Base-by-base conservation (phyloP, 2,888 invertebrate species). In the Microchrysa polita region DNA sequence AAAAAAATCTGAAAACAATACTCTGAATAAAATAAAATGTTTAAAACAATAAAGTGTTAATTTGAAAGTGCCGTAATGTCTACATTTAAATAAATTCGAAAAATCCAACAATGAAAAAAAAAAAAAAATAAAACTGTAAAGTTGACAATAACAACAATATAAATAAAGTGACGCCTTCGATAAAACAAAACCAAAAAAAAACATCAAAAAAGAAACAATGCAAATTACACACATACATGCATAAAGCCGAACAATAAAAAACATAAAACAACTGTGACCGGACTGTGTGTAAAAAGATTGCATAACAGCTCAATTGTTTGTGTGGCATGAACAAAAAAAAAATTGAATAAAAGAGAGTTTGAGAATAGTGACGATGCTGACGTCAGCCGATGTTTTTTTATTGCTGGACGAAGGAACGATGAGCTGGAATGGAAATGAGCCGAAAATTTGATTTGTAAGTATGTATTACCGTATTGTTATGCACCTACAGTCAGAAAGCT, bases 1-100 rank as follows among this genome's bases (percentile, higher is more conserved):
- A 18, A 20, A 12, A 52, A 42, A 67, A 44, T 48, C 16, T 60
- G 44, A 48, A 48, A 60, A 72, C 60, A 72, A 60, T 57, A n/a
- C n/a, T n/a, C n/a, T n/a, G n/a, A n/a, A n/a, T n/a, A n/a, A n/a
- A n/a, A n/a, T n/a, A n/a, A n/a, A n/a, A n/a, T n/a, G n/a, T n/a
- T n/a, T n/a, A 44, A 42, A 42, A 44, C 34, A n/a, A 34, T 34
- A 2, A 22, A 67, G 27, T 10, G 27, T 10, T 14, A 22, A 44
- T 48, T 22, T 22, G 65, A 65, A 34, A 44, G 65, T 65, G 65
- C 65, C 44, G 65, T 44, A 48, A 22, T 14, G 65, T 44, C 65
- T 44, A 48, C 65, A 65, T 18, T n/a, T 1, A 22, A 60, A 34
- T 10, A 60, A 60, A n/a, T n/a, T n/a, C n/a, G n/a, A n/a, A n/a